Conservation (phyloP, 1,140 invertebrate species). For the Hydropsyche tenuis region DNA sequence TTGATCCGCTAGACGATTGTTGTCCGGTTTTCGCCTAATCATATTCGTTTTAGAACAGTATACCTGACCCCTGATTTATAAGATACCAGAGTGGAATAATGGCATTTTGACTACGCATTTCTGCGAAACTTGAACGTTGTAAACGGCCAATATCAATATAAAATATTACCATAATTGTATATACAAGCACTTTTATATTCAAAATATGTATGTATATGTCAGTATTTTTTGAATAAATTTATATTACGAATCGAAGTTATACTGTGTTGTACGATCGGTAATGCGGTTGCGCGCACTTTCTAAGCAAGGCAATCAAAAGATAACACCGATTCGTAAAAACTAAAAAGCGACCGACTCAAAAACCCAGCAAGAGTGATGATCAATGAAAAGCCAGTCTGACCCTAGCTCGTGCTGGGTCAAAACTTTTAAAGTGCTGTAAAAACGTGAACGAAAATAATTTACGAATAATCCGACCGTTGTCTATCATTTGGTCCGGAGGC, state of each 20-base stretch:
- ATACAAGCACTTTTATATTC: no score
- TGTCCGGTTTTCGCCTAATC: conserved; percentile 2
- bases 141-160: no score
- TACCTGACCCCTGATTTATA: no score
- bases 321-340: conserved; percentile 28
- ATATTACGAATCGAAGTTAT: no score
- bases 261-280: neutral
- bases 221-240: no score
- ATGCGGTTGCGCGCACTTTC: conserved; percentile 21
- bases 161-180: no score
- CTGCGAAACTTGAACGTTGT: no score
- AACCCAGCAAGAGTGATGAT: conserved; percentile 35
- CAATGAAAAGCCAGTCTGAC: conserved; percentile 36
- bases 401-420: conserved; percentile 29
- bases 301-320: conserved; percentile 37
- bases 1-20: neutral
- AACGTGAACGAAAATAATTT: conserved; percentile 44
- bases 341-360: conserved; percentile 11
- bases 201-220: no score
- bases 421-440: conserved; percentile 42
- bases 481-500: conserved; percentile 31
- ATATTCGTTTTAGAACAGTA: neutral
- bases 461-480: conserved; percentile 34
- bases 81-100: no score
- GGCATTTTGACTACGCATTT: no score